A percentile compares a stretch with the other conserved stretches of the same genome.
These are phyloP conservation scores for Listronotus oregonensis DNA, from an alignment of 1,140 invertebrate species.

Conservation along the genomic window DNA sequence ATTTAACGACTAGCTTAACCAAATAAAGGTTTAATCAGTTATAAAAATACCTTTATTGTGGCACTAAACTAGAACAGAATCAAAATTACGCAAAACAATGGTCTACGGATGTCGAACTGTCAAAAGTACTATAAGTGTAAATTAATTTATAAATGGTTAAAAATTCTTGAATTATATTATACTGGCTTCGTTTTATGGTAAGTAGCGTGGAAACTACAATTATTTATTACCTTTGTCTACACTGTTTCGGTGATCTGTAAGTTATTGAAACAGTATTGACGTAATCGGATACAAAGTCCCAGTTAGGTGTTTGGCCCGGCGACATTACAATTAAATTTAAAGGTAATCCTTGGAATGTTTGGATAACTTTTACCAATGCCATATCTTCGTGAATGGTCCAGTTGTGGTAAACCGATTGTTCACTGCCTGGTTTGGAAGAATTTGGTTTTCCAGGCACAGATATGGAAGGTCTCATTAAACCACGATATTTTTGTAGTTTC, in stretches of 20 bases:
- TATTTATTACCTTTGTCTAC: conserved; percentile 67
- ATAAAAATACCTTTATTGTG: too few species aligned
- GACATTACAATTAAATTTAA: conserved; percentile 77
- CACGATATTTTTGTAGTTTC: conserved; percentile 71
- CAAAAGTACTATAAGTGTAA: too few species aligned
- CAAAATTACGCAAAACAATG: too few species aligned
- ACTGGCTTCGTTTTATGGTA: too few species aligned
- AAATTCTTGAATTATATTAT: too few species aligned
- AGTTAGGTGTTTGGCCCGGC: conserved; percentile 88
- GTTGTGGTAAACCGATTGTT: conserved; percentile 73
- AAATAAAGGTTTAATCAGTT: too few species aligned
- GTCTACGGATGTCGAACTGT: too few species aligned
- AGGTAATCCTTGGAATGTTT: conserved; percentile 80
- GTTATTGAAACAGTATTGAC: conserved; percentile 82
- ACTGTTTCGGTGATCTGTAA: conserved; percentile 88
- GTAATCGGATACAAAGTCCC: conserved; percentile 92
- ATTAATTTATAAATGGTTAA: too few species aligned
- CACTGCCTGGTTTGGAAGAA: conserved; percentile 61
- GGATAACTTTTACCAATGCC: conserved; percentile 83
- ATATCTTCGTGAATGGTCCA: conserved; percentile 93
- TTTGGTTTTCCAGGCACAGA: conserved; percentile 63
- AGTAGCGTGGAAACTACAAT: not conserved
- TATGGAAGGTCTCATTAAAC: conserved; percentile 65
- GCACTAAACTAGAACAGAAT: too few species aligned
- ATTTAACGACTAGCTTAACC: too few species aligned